Percentiles rank a stretch among this genome's conserved stretches.
Conservation (phyloP, 1,140 invertebrate genomes). For the Acyrthosiphon pisum region DNA sequence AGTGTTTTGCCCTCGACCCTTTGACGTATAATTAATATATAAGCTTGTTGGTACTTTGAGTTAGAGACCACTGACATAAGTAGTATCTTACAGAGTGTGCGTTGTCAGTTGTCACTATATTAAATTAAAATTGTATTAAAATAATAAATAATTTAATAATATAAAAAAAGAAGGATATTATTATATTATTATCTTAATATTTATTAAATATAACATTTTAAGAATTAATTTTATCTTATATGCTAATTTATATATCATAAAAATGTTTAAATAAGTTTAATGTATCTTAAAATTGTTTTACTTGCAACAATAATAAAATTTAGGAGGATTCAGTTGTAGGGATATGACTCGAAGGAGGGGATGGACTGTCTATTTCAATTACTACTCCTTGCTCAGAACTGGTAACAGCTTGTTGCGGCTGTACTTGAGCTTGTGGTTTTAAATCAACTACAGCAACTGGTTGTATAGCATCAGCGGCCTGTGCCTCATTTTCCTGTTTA, state of each 20-base stretch:
- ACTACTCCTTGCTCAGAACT: constrained; percentile 48
- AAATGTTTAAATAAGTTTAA: neutral
- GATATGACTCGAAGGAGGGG: constrained; percentile 21
- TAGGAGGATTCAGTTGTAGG: constrained; percentile 24
- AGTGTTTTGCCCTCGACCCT: no score
- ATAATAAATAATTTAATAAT: neutral
- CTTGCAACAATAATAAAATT: neutral
- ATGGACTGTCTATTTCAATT: constrained; percentile 47
- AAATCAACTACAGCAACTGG: neutral
- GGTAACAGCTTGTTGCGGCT: constrained; percentile 49
- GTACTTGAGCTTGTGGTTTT: constrained; percentile 43
- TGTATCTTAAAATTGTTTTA: neutral
- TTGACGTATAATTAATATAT: no score
- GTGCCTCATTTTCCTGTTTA: constrained; percentile 49
- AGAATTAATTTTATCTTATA: neutral
- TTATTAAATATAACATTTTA: neutral
- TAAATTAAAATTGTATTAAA: neutral
- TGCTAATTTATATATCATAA: neutral
- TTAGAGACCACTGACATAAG: no score
- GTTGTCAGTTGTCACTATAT: neutral
- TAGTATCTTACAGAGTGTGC: no score
- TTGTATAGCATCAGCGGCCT: neutral
- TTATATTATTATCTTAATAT: no score
- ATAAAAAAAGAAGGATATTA: neutral
- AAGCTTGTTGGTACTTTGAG: no score